Evolutionary conservation across 1,140 invertebrate genomes (phyloP), one percentile per base, ranked within the genome.

Genomic region (Physella acuta): DNA sequence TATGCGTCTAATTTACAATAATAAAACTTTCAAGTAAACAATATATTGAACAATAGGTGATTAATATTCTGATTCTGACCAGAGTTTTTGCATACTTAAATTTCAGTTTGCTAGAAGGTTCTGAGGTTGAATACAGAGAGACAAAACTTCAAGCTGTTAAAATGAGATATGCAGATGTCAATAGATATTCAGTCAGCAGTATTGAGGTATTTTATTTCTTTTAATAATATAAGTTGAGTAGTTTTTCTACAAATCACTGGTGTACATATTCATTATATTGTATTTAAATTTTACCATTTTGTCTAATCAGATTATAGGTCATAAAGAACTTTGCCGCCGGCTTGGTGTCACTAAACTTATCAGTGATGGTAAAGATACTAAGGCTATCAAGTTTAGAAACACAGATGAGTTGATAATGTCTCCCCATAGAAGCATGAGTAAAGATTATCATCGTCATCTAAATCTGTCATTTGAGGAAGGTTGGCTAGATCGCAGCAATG

Each of bases 61-160:
- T 20, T 34, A 51, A 52, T 33, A 20, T 58, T 63, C 24, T n/a
- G n/a, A n/a, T n/a, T n/a, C n/a, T n/a, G n/a, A n/a, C n/a, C n/a
- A n/a, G n/a, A n/a, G n/a, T n/a, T 53, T 26, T 56, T 3, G 1
- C 60, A 24, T 64, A 30, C 59, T 69, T 34, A 70, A 62, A 58
- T 75, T 77, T 39, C 68, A 84, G 82, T 73, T 83, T 83, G 60
- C 30, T 79, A 31, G 80, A 81, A 44, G 79, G 79, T 11, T 76
- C 77, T 3, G 78, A 82, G 11, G 75, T 81, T 5, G 82, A 84
- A 37, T 79, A 82, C 49, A 56, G 82, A 64, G 77, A 81, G 33
- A 73, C 79, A 5, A 78, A 73, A 39, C 66, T 84, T 52, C 78
- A 82, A 61, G 81, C 82, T 5, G 81, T 84, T 16, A 83, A 82